phyloP scores from a whole-genome alignment of 1,140 invertebrate genomes.

The Globodera rostochiensis region DNA sequence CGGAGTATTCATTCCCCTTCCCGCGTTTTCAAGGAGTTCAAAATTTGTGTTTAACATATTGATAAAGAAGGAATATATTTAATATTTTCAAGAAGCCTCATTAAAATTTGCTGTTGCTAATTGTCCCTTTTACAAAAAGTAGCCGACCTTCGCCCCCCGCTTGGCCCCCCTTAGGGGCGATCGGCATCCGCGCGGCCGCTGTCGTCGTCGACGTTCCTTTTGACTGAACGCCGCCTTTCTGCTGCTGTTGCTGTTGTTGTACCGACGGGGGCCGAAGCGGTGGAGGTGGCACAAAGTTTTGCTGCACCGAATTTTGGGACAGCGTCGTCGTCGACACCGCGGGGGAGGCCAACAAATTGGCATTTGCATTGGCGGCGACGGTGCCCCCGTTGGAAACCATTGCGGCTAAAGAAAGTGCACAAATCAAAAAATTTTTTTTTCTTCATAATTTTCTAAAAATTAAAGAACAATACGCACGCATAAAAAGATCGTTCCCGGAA shows the following conservation, averaged over 20 bases:
- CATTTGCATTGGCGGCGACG: conserved; percentile 34
- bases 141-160: background rate
- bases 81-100: too few relatives aligned
- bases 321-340: conserved; percentile 8
- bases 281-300: background rate
- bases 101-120: too few relatives aligned
- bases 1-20: too few relatives aligned
- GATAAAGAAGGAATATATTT: too few relatives aligned
- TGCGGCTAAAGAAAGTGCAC: background rate
- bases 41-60: too few relatives aligned
- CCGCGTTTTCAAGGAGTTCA: too few relatives aligned
- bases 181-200: background rate
- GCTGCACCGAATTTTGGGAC: background rate
- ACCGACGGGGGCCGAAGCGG: too few relatives aligned
- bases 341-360: conserved; percentile 36
- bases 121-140: too few relatives aligned
- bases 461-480: background rate
- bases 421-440: background rate
- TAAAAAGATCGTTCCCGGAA: background rate
- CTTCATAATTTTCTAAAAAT: background rate
- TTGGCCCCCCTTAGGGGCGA: background rate
- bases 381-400: background rate
- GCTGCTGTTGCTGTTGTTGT: background rate
- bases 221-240: background rate
- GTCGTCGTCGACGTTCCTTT: too few relatives aligned